Base-by-base conservation (phyloP, 2,888 invertebrate species). In the Lithophane socia region DNA sequence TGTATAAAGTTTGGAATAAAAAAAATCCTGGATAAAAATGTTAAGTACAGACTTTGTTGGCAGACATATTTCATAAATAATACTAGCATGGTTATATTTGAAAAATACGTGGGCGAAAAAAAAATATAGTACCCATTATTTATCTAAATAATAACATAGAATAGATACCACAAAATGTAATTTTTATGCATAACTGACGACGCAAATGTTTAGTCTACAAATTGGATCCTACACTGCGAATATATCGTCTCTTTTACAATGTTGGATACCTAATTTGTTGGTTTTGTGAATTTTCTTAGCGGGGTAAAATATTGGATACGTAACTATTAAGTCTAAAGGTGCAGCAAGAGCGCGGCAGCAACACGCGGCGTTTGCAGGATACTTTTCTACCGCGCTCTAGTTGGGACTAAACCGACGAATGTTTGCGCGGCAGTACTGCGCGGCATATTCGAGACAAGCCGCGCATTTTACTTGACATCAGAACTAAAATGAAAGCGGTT, bases 151-250 rank as follows among this genome's bases (percentile, higher is more conserved):
- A 56, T 18, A 75, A 63, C 10, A 63, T 60, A 29, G 24, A 56
- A 68, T 8, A 58, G 16, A 58, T 42, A 49, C 10, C 8, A 69
- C 37, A 68, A 49, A 16, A 67, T 21, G 10, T 79, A 21, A 13
- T 79, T 66, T 78, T 49, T 24, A 21, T 78, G n/a, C 37, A 13
- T 47, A 54, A 21, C 64, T 54, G 29, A 77, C 44, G 13, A 37
- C 24, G 10, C 3, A 24, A 73, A 42, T 52, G 21, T 72, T 73
- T 52, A 42, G 29, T 54, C 21, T 42, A 69, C 42, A 79, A 76
- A 76, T 76, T 79, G 56, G 56, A 67, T 76, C 12, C 1, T 5
- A 24, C 3, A 10, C 49, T 49, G n/a, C 1, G n/a, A 68, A 24
- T 58, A 58, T 49, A 58, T 66, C 9, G 68, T 68, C 16, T 68